phyloP scores from a whole-genome alignment of 2,797 vertebrate genomes.

The Cirrhinus mrigala region DNA sequence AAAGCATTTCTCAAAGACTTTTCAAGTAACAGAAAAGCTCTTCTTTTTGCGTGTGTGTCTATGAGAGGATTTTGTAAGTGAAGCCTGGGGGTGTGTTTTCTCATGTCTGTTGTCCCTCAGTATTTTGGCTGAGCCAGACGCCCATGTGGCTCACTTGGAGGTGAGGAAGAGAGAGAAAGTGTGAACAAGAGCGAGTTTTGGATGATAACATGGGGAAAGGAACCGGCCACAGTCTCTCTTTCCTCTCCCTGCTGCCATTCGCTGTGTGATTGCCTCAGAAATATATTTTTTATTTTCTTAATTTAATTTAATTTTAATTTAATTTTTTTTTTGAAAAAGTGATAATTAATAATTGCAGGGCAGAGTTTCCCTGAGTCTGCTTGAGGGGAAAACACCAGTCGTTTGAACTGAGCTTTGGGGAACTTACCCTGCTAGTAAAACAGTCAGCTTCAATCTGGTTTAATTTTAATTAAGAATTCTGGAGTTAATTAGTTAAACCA shows the following conservation, averaged over 20 bases:
- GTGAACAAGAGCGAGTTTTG: conserved; percentile 38
- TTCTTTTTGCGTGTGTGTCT: not conserved
- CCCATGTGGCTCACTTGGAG: conserved; percentile 51
- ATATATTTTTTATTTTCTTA: no score
- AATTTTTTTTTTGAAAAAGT: not conserved
- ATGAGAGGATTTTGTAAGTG: not conserved
- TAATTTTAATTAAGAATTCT: conserved; percentile 1
- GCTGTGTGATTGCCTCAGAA: conserved; percentile 42
- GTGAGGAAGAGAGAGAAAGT: conserved; percentile 45
- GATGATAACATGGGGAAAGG: conserved; percentile 33
- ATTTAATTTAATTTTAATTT: no score
- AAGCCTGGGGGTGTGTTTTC: conserved; percentile 12
- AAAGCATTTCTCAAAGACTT: conserved; percentile 1
- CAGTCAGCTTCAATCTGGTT: not conserved
- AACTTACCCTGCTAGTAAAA: not conserved
- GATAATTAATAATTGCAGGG: conserved; percentile 5
- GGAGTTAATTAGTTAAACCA: not conserved
- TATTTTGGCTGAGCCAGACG: conserved; percentile 39
- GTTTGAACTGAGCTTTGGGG: not conserved
- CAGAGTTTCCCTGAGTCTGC: not conserved
- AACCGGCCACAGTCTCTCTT: conserved; percentile 40
- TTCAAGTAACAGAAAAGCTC: conserved; percentile 4
- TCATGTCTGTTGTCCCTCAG: conserved; percentile 29
- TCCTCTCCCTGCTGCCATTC: conserved; percentile 58
- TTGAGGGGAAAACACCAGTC: not conserved